These are phyloP conservation scores for Copidosoma floridanum DNA, from an alignment of 1,140 invertebrate species.

Conservation along the genomic window DNA sequence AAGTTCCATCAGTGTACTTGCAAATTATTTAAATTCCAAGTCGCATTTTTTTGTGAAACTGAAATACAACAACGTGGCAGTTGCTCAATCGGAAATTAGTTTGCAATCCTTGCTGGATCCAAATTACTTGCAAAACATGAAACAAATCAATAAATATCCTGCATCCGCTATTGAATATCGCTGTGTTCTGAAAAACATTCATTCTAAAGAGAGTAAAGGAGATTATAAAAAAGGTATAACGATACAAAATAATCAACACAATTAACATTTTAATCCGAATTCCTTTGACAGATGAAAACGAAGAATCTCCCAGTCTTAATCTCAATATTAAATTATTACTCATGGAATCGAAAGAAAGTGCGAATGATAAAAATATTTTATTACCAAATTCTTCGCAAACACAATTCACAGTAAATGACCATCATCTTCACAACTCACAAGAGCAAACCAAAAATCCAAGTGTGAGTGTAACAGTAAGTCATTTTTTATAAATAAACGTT, in stretches of 20 bases:
- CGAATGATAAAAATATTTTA: background rate
- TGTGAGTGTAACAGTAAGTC: no score
- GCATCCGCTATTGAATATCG: slow-evolving; percentile 38
- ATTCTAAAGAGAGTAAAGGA: slow-evolving; percentile 5
- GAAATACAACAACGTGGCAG: slow-evolving; percentile 36
- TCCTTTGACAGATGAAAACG: background rate
- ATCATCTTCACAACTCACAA: no score
- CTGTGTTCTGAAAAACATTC: slow-evolving; percentile 35
- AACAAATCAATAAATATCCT: slow-evolving; percentile 32
- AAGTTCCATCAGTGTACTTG: slow-evolving; percentile 44
- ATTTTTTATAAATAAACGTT: no score
- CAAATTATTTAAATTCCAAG: slow-evolving; percentile 43
- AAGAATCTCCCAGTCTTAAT: slow-evolving; percentile 28
- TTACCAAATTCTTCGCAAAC: no score
- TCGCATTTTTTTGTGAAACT: slow-evolving; percentile 44
- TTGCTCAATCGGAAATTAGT: slow-evolving; percentile 44
- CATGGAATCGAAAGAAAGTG: slow-evolving; percentile 32
- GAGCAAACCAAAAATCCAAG: no score
- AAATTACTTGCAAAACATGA: slow-evolving; percentile 37
- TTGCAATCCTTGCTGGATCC: slow-evolving; percentile 39
- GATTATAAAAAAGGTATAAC: slow-evolving; percentile 26
- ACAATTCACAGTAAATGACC: no score
- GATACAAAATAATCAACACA: no score
- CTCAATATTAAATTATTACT: slow-evolving; percentile 37
- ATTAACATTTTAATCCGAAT: no score